These are phyloP conservation scores for Cephalotes varians DNA, from an alignment of 2,888 invertebrate species.

Conservation along the genomic window DNA sequence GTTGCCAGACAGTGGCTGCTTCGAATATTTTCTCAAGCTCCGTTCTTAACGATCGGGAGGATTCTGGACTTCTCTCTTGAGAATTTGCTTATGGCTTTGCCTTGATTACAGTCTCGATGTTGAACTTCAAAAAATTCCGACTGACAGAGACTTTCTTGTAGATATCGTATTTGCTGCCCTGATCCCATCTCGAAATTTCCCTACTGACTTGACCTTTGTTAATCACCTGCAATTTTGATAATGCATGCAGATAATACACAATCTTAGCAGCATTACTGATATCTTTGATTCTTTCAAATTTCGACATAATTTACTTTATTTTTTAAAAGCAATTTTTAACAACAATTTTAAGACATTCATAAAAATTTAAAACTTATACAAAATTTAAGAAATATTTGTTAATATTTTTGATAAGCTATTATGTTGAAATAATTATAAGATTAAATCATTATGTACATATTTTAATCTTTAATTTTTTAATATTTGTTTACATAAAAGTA, in stretches of 20 bases:
- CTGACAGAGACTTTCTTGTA: not conserved
- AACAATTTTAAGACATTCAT: not conserved
- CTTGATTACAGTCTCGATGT: conserved; percentile 17
- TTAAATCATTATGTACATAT: not conserved
- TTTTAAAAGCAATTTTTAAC: conserved; percentile 6
- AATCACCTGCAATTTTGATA: not conserved
- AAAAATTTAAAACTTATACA: not conserved
- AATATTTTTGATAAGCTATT: not conserved
- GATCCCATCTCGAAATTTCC: conserved; percentile 3
- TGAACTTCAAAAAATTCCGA: conserved; percentile 20
- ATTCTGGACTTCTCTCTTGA: conserved; percentile 58
- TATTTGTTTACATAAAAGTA: not conserved
- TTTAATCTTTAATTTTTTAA: not conserved
- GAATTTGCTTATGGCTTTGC: conserved; percentile 52
- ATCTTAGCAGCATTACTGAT: not conserved
- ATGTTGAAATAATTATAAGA: not conserved
- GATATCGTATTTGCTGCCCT: not conserved
- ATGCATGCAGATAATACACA: not conserved
- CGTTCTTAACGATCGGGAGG: conserved; percentile 58
- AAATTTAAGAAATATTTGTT: not conserved
- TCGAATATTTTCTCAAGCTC: conserved; percentile 68
- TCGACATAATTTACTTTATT: not conserved
- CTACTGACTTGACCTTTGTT: not conserved
- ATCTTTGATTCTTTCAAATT: not conserved
- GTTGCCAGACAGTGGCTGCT: conserved; percentile 72